phyloP scores from a whole-genome alignment of 2,888 invertebrate genomes.

The Drosophila rellima region DNA sequence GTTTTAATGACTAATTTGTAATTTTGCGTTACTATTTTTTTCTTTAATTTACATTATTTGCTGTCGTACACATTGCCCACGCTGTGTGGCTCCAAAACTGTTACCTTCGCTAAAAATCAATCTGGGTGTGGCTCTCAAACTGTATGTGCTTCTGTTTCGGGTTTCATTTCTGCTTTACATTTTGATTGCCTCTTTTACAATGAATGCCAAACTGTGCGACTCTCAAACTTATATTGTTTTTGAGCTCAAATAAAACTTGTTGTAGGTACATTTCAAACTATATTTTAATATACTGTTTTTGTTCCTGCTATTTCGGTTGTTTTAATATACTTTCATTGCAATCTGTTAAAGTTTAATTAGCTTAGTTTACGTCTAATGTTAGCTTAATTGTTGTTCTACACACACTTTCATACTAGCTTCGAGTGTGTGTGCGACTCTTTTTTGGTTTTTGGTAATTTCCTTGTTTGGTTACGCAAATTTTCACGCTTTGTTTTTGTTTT shows the following conservation, averaged over 20 bases:
- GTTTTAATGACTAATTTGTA: slow-evolving; percentile 56
- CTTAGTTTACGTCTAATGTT: slow-evolving; percentile 78
- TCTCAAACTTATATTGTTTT: slow-evolving; percentile 6
- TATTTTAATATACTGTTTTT: slow-evolving; percentile 36
- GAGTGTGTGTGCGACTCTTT: slow-evolving; percentile 18
- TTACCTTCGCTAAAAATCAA: slow-evolving; percentile 9
- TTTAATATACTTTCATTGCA: slow-evolving; percentile 59
- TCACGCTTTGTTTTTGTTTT: slow-evolving; percentile 64
- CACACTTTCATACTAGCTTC: slow-evolving; percentile 14
- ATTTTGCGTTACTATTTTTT: slow-evolving; percentile 16
- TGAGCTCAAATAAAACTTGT: slow-evolving; percentile 27
- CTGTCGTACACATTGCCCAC: slow-evolving; percentile 2
- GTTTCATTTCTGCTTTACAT: background rate
- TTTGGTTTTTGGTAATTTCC: slow-evolving; percentile 49
- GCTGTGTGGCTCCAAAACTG: slow-evolving; percentile 11
- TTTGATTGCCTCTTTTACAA: background rate
- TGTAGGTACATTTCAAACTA: slow-evolving; percentile 41
- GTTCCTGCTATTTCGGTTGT: slow-evolving; percentile 27
- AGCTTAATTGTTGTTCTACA: slow-evolving; percentile 73
- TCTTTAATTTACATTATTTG: slow-evolving; percentile 29
- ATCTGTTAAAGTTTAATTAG: slow-evolving; percentile 72
- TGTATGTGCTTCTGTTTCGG: background rate
- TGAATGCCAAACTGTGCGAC: slow-evolving; percentile 8
- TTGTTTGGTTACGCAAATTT: slow-evolving; percentile 78
- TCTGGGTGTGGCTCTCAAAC: slow-evolving; percentile 6